phyloP scores from a whole-genome alignment of 2,113 vertebrate genomes.

The Sceloporus tristichus region DNA sequence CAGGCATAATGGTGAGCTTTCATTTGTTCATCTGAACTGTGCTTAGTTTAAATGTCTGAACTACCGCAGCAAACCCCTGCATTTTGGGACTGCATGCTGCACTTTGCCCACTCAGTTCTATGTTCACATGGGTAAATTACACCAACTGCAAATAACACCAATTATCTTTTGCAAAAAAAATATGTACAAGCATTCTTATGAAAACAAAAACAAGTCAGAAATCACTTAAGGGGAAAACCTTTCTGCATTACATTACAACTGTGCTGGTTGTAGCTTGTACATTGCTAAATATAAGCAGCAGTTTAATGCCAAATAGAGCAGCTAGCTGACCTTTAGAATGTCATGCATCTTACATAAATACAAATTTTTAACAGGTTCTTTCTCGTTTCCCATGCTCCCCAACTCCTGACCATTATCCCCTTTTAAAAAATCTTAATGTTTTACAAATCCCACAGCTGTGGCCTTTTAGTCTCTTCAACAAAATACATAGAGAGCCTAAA shows the following conservation, averaged over 20 bases:
- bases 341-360: background rate
- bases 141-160: background rate
- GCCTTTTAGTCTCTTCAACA: background rate
- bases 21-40: too few species aligned
- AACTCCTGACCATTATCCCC: background rate
- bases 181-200: too few species aligned
- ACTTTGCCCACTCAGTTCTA: background rate
- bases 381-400: background rate
- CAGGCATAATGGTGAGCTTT: background rate
- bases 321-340: background rate
- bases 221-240: background rate
- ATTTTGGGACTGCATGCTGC: too few species aligned
- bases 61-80: too few species aligned
- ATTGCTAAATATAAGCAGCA: background rate
- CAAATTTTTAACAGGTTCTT: conserved; percentile 16
- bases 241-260: background rate
- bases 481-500: background rate
- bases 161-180: background rate
- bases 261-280: background rate
- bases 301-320: background rate
- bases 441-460: background rate
- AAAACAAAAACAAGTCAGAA: background rate
- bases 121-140: too few species aligned
- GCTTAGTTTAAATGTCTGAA: too few species aligned
- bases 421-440: background rate